Evolutionary conservation across 2,888 invertebrate genomes (phyloP), one percentile per base, ranked within the genome.

Genomic region (Temnothorax unifasciatus): DNA sequence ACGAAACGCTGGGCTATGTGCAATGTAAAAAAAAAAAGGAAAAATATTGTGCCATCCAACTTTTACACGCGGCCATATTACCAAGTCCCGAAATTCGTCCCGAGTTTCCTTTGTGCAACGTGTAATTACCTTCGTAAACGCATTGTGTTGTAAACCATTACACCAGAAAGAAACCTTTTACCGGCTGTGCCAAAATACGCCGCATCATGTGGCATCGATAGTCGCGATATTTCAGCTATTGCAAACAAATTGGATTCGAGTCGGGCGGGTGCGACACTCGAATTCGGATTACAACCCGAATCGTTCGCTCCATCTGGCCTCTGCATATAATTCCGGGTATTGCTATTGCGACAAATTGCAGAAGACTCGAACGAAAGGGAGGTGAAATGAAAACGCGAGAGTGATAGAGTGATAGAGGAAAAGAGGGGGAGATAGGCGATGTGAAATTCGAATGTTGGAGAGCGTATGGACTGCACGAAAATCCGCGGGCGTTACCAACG

Each of bases 201-300:
- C 79, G 82, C 66, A 61, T 38, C 71, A 61, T 81, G 71, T 71
- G 50, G 54, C 85, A 41, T 76, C 79, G 59, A 81, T 61, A 71
- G 66, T 82, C 86, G 47, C 82, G 61, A 86, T 82, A 79, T 50
- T 84, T 63, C 75, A 82, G 86, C 85, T 89, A 89, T 89, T 89
- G 85, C 89, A 85, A 82, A 84, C 85, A 82, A 86, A 85, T 85
- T 86, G 82, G 76, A 87, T 89, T 85, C 84, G 57, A 83, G 73
- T 76, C 83, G 75, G 77, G 71, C 83, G 74, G 82, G 85, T 85
- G 86, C 83, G 76, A 77, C 85, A 74, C 52, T 79, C 85, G 57
- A 83, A 87, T 86, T 86, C 88, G 89, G 85, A 89, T 89, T 89
- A 89, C 88, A 89, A 81, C 83, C 84, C 83, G 86, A 83, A 89